phyloP scores from a whole-genome alignment of 2,797 vertebrate genomes.

The Fistularia tabacaria region DNA sequence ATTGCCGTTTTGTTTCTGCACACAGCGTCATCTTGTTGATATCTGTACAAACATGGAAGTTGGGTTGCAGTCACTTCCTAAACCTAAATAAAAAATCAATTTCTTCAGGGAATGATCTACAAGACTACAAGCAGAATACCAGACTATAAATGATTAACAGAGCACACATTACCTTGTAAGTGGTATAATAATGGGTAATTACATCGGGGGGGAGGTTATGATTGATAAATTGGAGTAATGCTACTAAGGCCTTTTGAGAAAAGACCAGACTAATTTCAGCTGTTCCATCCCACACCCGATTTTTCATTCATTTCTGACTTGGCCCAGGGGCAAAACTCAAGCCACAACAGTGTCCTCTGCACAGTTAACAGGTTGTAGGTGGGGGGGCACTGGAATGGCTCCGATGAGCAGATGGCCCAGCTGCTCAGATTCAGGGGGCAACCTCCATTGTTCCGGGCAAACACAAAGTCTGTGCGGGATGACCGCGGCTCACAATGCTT shows the following conservation, averaged over 20 bases:
- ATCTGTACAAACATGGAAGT: neutral
- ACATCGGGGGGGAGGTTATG: no score
- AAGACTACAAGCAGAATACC: no score
- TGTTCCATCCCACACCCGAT: neutral
- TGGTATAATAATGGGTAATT: no score
- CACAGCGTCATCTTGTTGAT: neutral
- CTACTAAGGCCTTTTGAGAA: no score
- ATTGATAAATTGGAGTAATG: no score
- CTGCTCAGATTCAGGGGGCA: constrained; percentile 46
- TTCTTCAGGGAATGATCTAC: neutral
- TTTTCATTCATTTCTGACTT: constrained; percentile 17
- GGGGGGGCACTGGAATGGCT: constrained; percentile 55
- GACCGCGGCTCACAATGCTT: constrained; percentile 47
- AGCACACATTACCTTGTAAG: no score
- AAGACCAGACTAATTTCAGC: neutral
- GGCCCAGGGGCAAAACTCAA: constrained; percentile 11
- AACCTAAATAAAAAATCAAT: no score
- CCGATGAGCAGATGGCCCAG: constrained; percentile 70
- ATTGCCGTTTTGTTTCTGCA: neutral
- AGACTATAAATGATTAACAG: no score
- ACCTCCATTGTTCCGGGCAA: constrained; percentile 62
- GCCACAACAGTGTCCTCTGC: constrained; percentile 13
- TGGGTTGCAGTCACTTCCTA: no score
- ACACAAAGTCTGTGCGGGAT: constrained; percentile 49
- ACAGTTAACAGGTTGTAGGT: constrained; percentile 71